A percentile compares a stretch with the other conserved stretches of the same genome.
Conservation (phyloP, 2,113 vertebrate species). For the Peromyscus polionotus region DNA sequence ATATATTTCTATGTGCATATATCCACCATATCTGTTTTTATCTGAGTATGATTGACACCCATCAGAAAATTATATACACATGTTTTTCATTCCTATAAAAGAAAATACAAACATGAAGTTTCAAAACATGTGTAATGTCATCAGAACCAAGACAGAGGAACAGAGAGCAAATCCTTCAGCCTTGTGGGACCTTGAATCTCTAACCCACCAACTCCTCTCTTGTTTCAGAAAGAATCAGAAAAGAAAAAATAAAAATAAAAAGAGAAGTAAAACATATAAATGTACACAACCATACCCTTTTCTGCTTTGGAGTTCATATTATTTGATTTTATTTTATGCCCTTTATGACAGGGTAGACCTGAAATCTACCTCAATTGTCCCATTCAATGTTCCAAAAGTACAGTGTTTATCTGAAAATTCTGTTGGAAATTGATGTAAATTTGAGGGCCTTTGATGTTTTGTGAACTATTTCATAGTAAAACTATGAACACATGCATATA, state of each 20-base stretch:
- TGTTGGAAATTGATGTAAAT: neutral
- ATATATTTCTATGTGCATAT: neutral
- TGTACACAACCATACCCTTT: neutral
- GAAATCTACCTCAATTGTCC: neutral
- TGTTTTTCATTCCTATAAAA: neutral
- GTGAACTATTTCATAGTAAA: neutral
- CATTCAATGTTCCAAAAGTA: neutral
- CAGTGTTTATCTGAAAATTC: neutral
- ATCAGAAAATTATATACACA: neutral
- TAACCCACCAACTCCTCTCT: rapidly evolving
- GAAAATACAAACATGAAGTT: neutral
- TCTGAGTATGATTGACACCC: neutral
- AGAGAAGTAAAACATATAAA: neutral
- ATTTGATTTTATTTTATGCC: neutral
- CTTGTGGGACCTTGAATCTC: rapidly evolving
- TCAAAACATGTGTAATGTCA: neutral
- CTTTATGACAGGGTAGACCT: neutral
- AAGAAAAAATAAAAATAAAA: neutral
- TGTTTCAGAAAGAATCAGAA: neutral
- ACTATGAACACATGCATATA: neutral
- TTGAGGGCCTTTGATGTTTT: neutral
- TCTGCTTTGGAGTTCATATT: neutral
- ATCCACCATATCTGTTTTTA: neutral
- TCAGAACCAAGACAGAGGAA: neutral
- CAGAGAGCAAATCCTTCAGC: neutral